Conservation (phyloP, 1,140 invertebrate genomes). For the fruit fly (Drosophila melanogaster) region DNA sequence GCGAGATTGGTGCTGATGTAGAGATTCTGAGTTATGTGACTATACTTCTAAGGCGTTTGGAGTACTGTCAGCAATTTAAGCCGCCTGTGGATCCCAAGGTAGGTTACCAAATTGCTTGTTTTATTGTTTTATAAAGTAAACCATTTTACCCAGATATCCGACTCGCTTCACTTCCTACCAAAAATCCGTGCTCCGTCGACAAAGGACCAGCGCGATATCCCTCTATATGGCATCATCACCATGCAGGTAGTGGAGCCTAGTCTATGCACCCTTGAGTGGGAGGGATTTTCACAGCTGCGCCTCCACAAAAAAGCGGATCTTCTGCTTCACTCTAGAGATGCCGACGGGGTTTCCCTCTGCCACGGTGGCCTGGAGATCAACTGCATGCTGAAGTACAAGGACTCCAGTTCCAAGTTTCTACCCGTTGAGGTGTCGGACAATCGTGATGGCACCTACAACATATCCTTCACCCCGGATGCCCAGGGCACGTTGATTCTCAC, state of each 20-base stretch:
- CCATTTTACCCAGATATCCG: constrained; percentile 71
- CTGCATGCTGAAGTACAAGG: constrained; percentile 84
- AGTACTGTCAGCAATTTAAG: constrained; percentile 86
- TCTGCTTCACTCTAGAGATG: constrained; percentile 86
- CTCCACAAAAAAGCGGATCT: constrained; percentile 85
- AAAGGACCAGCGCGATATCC: constrained; percentile 82
- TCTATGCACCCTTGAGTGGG: constrained; percentile 85
- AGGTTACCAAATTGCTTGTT: background rate
- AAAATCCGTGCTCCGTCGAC: constrained; percentile 84
- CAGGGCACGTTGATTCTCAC: constrained; percentile 87
- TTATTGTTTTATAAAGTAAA: background rate
- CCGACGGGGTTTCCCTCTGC: constrained; percentile 85
- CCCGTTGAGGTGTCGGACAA: constrained; percentile 86
- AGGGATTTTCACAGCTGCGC: constrained; percentile 84
- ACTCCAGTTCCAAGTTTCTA: constrained; percentile 74
- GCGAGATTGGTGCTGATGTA: constrained; percentile 88
- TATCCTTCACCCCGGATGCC: constrained; percentile 86
- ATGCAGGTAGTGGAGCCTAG: constrained; percentile 87
- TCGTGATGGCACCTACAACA: constrained; percentile 87
- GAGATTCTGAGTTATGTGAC: constrained; percentile 88
- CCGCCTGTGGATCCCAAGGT: constrained; percentile 84
- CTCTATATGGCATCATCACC: constrained; percentile 85
- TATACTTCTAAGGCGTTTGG: constrained; percentile 87
- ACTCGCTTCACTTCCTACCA: constrained; percentile 85
- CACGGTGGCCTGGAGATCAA: constrained; percentile 85